Conservation (phyloP, 2,113 vertebrate genomes). For the Tachycineta bicolor region DNA sequence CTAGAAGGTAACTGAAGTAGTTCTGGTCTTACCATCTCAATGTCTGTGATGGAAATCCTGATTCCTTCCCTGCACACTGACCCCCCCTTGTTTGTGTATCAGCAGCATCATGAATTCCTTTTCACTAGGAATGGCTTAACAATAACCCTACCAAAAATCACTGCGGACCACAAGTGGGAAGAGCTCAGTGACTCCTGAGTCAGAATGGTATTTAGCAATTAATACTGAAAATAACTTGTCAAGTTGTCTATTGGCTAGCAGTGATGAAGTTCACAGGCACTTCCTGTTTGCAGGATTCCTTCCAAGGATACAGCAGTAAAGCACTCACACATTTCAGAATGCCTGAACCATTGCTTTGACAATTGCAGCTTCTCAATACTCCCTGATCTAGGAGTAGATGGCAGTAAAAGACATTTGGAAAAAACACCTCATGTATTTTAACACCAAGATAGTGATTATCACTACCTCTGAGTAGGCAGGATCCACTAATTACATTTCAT, state of each 20-base stretch:
- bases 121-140: neutral
- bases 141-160: neutral
- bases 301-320: neutral
- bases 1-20: neutral
- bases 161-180: neutral
- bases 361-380: neutral
- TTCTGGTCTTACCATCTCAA: neutral
- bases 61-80: neutral
- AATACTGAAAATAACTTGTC: neutral
- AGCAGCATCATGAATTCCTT: neutral
- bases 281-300: neutral
- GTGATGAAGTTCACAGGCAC: neutral
- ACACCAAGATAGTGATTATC: neutral
- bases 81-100: neutral
- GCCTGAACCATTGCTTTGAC: neutral
- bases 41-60: neutral
- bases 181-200: neutral
- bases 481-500: neutral
- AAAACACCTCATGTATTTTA: neutral
- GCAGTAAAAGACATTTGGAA: neutral
- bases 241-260: neutral
- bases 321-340: neutral
- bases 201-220: neutral
- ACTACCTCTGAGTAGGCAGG: neutral
- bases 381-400: neutral